Percentiles rank a stretch among this genome's conserved stretches.
phyloP scores from a whole-genome alignment of 2,113 vertebrate species.

The Platichthys flesus region DNA sequence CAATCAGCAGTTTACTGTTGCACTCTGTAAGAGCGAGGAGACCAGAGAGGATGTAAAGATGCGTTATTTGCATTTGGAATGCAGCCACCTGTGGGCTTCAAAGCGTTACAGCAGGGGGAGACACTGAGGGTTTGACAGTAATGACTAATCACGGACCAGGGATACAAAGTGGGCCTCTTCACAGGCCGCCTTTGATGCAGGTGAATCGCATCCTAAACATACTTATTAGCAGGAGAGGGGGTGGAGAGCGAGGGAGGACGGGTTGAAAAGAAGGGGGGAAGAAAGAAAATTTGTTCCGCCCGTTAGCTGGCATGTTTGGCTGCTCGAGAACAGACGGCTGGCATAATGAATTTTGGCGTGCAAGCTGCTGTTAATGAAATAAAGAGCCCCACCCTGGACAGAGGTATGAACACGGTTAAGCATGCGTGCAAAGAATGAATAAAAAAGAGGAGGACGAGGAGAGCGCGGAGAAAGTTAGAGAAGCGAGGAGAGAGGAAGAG shows the following conservation, averaged over 20 bases:
- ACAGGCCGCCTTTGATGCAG: slow-evolving; percentile 75
- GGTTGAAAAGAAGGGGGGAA: slow-evolving; percentile 26
- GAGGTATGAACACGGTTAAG: slow-evolving; percentile 22
- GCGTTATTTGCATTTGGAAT: slow-evolving; percentile 58
- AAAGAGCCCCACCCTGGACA: slow-evolving; percentile 69
- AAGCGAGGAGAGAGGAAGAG: not conserved
- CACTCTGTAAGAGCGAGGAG: slow-evolving; percentile 15
- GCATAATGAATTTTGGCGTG: slow-evolving; percentile 81
- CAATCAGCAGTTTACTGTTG: not conserved
- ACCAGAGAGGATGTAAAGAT: slow-evolving; percentile 14
- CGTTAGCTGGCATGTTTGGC: slow-evolving; percentile 77
- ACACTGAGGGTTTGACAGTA: slow-evolving; percentile 62
- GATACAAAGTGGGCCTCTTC: slow-evolving; percentile 69
- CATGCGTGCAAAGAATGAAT: slow-evolving; percentile 24
- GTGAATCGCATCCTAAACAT: slow-evolving; percentile 78
- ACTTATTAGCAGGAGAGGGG: slow-evolving; percentile 71
- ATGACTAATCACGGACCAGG: slow-evolving; percentile 71
- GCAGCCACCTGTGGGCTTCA: slow-evolving; percentile 68
- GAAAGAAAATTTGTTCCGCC: slow-evolving; percentile 74
- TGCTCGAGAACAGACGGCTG: slow-evolving; percentile 74
- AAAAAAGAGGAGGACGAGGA: not conserved
- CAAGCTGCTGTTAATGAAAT: slow-evolving; percentile 76
- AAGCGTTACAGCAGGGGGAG: slow-evolving; percentile 53
- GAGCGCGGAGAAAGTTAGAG: slow-evolving; percentile 6
- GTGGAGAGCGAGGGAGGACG: slow-evolving; percentile 39